Conservation (phyloP, 2,888 invertebrate species). For the Gasteruption jaculator region DNA sequence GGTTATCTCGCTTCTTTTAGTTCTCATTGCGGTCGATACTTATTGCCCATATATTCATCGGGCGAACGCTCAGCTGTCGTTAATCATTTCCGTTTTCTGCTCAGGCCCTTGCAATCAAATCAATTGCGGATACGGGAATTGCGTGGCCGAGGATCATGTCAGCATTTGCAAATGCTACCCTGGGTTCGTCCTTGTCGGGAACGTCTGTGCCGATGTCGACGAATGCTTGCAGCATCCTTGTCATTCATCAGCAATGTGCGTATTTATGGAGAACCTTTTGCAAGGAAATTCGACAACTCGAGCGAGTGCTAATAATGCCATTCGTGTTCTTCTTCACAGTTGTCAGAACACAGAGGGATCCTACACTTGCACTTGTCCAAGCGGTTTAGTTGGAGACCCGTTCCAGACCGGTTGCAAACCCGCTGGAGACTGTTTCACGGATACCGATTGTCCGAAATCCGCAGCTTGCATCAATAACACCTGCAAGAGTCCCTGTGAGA, state of each 20-base stretch:
- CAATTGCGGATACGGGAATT: conserved; percentile 77
- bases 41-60: too few relatives aligned
- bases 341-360: conserved; percentile 78
- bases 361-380: conserved; percentile 71
- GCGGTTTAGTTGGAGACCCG: conserved; percentile 77
- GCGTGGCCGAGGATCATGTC: conserved; percentile 68
- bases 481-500: conserved; percentile 75
- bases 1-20: conserved; percentile 7
- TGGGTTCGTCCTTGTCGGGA: conserved; percentile 67
- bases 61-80: background rate
- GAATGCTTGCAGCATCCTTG: conserved; percentile 78
- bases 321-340: conserved; percentile 35
- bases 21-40: conserved; percentile 10
- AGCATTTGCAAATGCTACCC: conserved; percentile 70
- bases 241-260: conserved; percentile 66
- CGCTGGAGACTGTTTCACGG: conserved; percentile 78
- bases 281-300: background rate
- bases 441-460: conserved; percentile 73
- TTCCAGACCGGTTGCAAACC: conserved; percentile 69
- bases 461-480: conserved; percentile 72
- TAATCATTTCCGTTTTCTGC: conserved; percentile 2
- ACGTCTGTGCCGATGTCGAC: conserved; percentile 73
- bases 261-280: conserved; percentile 16
- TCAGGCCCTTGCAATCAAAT: conserved; percentile 75
- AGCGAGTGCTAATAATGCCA: conserved; percentile 14